Evolutionary conservation across 2,797 vertebrate species (phyloP), one percentile per base, ranked within the genome.

Genomic region (Gymnocypris eckloni): DNA sequence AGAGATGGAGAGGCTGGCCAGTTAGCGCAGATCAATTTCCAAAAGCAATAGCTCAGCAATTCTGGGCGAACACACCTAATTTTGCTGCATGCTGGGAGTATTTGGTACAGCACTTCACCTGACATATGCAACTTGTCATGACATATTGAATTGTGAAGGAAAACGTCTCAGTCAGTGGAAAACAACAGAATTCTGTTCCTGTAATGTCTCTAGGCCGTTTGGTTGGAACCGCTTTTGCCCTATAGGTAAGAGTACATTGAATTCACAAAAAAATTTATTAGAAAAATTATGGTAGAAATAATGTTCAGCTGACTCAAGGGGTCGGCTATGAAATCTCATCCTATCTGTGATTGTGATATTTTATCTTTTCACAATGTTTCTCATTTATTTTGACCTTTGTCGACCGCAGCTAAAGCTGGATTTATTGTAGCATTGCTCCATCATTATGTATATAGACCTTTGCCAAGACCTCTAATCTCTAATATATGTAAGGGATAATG

Each of bases 91-190:
- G 28, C 28, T 61, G 16, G 59, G 37, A 33, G 56, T 64, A 73
- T 86, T 73, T 73, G 56, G 22, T 66, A 18, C 69, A 75, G 56
- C 50, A 22, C n/a, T 85, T 79, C 37, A 59, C 66, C 83, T 81
- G 84, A 72, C 84, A 86, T 86, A 33, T 22, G 43, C 54, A 81
- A 75, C 59, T 80, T 86, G 84, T 66, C 78, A 64, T 22, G 43
- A 73, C 56, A 73, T 52, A 81, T 75, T 75, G 52, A 85, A 85
- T 71, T 64, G 50, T 33, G 56, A 59, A 81, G 20, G 37, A 71
- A 80, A 81, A 86, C 75, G 56, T 86, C 69, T 80, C 76, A 85
- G 77, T 81, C 54, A 79, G 76, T 85, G 83, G 20, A 66, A 81
- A 66, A 86, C 67, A 66, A 86, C 10, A 64, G 56, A 86, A 80